A percentile compares a stretch with the other conserved stretches of the same genome.
Evolutionary conservation across 2,113 vertebrate species (phyloP).

Genomic region (Erythrolamprus reginae): DNA sequence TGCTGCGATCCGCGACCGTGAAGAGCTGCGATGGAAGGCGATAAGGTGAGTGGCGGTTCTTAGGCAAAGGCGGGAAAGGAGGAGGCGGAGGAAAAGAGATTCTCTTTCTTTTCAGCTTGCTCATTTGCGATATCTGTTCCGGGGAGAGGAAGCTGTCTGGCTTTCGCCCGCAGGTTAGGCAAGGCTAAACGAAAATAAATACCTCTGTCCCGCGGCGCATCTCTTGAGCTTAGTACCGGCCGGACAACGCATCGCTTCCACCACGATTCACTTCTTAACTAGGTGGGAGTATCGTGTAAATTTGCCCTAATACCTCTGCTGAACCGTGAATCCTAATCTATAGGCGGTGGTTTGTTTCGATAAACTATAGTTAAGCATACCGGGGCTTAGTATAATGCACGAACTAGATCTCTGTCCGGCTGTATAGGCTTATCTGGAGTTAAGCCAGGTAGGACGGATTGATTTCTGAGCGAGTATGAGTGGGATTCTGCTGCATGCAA

Average conservation of each 20-base stretch:
- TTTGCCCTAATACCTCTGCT: background rate
- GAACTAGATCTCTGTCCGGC: background rate
- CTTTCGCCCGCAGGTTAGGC: background rate
- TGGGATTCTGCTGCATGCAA: background rate
- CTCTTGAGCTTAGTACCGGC: background rate
- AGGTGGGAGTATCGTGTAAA: background rate
- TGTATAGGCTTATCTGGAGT: background rate
- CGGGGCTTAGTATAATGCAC: background rate
- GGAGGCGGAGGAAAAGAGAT: background rate
- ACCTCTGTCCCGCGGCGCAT: background rate
- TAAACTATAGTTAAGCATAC: background rate
- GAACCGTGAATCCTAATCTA: background rate
- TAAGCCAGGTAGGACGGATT: background rate
- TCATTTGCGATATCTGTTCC: background rate
- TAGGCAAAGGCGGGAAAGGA: background rate
- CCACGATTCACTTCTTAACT: background rate
- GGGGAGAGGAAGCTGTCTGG: background rate
- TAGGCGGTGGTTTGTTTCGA: background rate
- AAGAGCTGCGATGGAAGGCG: conserved; percentile 39
- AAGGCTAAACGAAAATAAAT: background rate
- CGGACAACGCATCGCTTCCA: background rate
- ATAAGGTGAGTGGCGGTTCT: conserved; percentile 51
- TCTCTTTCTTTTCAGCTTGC: background rate
- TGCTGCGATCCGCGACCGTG: background rate
- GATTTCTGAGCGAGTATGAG: background rate